A percentile compares a stretch with the other conserved stretches of the same genome.
Evolutionary conservation across 2,113 vertebrate genomes (phyloP).

Genomic region (Circaetus cinerascens): DNA sequence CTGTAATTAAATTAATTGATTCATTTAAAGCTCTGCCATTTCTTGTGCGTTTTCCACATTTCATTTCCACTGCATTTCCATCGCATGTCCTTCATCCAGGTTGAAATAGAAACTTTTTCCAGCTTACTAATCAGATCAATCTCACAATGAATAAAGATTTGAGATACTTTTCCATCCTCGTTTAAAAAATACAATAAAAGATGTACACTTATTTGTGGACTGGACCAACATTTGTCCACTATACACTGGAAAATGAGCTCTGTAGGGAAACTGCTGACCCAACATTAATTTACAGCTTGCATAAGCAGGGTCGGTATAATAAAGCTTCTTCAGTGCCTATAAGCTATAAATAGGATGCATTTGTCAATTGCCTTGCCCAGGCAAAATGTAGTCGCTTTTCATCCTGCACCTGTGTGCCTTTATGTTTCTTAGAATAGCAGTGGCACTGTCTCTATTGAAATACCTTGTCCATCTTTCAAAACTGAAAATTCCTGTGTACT

Average conservation of each 20-base stretch:
- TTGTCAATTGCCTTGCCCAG: neutral
- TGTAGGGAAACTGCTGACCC: neutral
- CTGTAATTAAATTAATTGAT: slow-evolving; percentile 2
- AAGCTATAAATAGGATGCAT: neutral
- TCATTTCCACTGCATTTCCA: neutral
- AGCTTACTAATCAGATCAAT: neutral
- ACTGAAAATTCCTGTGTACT: neutral
- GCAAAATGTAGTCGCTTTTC: neutral
- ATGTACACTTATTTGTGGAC: neutral
- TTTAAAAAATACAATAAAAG: neutral
- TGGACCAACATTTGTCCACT: neutral
- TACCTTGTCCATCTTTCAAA: neutral
- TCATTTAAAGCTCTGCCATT: neutral
- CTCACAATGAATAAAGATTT: neutral
- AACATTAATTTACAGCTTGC: neutral
- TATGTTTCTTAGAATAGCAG: neutral
- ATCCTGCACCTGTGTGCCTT: neutral
- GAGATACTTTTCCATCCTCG: neutral
- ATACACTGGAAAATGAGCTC: neutral
- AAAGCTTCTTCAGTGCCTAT: neutral
- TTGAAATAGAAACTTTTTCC: neutral
- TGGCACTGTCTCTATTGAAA: neutral
- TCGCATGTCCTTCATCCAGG: neutral
- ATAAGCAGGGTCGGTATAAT: neutral
- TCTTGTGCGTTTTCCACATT: neutral